Evolutionary conservation across 2,888 invertebrate species (phyloP), one percentile per base, ranked within the genome.

Genomic region (Plagodis pulveraria): DNA sequence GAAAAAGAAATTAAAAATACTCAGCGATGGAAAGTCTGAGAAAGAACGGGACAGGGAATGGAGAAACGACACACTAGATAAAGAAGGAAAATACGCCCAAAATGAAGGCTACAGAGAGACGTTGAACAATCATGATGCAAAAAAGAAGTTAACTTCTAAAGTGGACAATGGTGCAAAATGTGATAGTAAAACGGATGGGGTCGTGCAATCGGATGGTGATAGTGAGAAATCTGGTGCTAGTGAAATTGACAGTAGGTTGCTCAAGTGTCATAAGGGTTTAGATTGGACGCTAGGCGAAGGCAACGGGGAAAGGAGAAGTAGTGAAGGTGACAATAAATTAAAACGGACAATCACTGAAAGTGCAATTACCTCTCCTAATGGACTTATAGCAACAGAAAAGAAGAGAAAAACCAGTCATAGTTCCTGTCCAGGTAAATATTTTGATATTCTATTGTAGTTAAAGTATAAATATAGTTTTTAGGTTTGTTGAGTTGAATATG

Each of bases 321-420:
- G 62, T 68, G 76, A 76, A 50, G 36, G 10, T 42, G 82, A 80
- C 76, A 78, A 77, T 74, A 77, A 78, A 52, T 70, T 78, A 64
- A 81, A 93, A 86, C 85, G 94, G 83, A 84, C 93, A 75, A 84
- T 89, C 60, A 76, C 86, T 55, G 91, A 91, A 66, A 86, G 88
- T 84, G 86, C 88, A 65, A 82, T 86, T 71, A 83, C 87, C 72
- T 87, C 89, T 67, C 94, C 94, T 54, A 95, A 95, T 67, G 95
- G 95, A 42, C 90, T 95, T 62, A 85, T 94, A 53, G 84, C 87
- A 60, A 93, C 93, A 32, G 95, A 95, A 70, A 95, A 95, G 86
- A 94, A 94, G 80, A 87, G 95, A 78, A 93, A 95, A 72, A 89
- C 94, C 71, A 93, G 93, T 82, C 94, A 94, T 78, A 92, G 91